phyloP scores from a whole-genome alignment of 2,888 invertebrate genomes.

The Thymelicus acteon region DNA sequence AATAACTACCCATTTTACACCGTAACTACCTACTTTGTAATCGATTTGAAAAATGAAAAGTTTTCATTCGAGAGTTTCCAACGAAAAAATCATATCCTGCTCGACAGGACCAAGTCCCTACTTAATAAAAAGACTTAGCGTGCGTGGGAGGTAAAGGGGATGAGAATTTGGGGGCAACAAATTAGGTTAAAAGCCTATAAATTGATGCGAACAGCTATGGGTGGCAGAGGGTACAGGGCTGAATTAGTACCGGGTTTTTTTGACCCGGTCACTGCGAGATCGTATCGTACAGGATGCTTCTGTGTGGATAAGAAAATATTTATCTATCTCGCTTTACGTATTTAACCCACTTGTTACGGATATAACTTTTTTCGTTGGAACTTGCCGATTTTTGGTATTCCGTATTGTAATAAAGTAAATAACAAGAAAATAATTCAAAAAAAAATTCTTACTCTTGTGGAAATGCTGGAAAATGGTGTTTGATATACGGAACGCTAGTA shows the following conservation, averaged over 20 bases:
- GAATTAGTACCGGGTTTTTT: constrained; percentile 81
- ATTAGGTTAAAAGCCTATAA: constrained; percentile 84
- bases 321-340: neutral
- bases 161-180: constrained; percentile 61
- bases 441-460: no score
- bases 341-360: no score
- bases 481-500: no score
- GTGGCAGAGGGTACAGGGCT: constrained; percentile 75
- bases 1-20: no score
- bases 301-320: constrained; percentile 15
- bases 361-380: no score
- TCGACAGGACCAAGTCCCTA: constrained; percentile 22
- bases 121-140: constrained; percentile 38
- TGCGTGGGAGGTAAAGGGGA: constrained; percentile 52
- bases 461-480: no score
- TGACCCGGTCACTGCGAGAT: constrained; percentile 73
- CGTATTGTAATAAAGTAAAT: no score
- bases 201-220: constrained; percentile 79
- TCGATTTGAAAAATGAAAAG: no score
- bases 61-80: no score
- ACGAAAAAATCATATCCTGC: constrained; percentile 9
- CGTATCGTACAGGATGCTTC: constrained; percentile 66
- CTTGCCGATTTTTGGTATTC: no score
- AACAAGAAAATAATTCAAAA: no score
- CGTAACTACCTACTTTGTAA: no score